phyloP scores from a whole-genome alignment of 2,113 vertebrate species.

The Edolisoma coerulescens region DNA sequence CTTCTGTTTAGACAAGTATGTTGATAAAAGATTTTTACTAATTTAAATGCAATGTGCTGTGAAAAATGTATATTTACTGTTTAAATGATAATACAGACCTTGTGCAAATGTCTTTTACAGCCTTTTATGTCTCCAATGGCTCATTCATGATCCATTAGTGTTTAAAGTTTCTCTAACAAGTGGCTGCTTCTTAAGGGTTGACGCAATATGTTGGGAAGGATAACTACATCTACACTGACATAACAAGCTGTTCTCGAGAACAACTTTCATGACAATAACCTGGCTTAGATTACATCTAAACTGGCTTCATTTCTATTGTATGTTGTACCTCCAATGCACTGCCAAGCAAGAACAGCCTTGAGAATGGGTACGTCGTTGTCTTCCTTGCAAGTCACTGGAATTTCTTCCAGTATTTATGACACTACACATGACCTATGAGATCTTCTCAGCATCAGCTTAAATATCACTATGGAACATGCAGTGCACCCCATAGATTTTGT shows the following conservation, averaged over 20 bases:
- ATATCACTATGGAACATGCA: background rate
- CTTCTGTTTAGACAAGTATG: background rate
- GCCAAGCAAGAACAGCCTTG: background rate
- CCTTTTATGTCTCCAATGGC: background rate
- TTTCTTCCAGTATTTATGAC: background rate
- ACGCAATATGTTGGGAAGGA: background rate
- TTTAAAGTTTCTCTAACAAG: background rate
- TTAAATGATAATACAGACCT: background rate
- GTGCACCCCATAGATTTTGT: fast-evolving
- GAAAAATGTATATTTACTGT: background rate
- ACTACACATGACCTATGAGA: background rate
- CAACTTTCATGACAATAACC: background rate
- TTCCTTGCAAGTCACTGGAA: background rate
- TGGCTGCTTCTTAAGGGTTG: background rate
- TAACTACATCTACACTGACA: background rate
- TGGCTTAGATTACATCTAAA: background rate
- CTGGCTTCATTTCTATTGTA: background rate
- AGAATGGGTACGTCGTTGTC: background rate
- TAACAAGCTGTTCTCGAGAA: background rate
- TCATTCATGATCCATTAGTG: background rate
- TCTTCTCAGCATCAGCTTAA: background rate
- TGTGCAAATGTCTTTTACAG: background rate
- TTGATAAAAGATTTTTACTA: background rate
- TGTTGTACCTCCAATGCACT: background rate
- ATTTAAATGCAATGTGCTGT: background rate